phyloP scores from a whole-genome alignment of 2,113 vertebrate species.

The Pardalotus punctatus region DNA sequence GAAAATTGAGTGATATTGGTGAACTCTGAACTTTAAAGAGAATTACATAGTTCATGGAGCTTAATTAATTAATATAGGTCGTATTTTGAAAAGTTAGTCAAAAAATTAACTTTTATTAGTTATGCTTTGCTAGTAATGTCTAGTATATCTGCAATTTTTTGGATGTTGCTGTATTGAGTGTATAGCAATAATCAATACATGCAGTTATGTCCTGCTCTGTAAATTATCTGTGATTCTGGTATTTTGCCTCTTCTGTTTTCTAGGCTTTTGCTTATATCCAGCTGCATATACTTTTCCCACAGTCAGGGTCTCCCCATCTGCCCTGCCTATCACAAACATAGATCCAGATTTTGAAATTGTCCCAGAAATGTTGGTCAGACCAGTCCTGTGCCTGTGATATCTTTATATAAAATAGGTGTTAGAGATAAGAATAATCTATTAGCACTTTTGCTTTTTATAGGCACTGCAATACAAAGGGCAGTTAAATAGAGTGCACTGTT shows the following conservation, averaged over 20 bases:
- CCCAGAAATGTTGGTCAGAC: neutral
- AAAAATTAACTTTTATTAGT: neutral
- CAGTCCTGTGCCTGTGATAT: neutral
- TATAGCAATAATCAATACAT: neutral
- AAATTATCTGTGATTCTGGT: neutral
- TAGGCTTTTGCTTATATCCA: neutral
- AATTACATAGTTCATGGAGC: neutral
- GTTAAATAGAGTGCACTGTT: neutral
- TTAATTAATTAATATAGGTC: neutral
- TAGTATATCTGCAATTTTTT: neutral
- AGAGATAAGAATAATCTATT: neutral
- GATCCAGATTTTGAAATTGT: neutral
- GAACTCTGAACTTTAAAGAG: neutral
- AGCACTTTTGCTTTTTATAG: neutral
- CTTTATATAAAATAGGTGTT: neutral
- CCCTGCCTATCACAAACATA: neutral
- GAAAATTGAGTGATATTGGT: neutral
- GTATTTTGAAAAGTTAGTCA: neutral
- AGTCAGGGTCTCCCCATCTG: neutral
- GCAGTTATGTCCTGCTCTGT: neutral
- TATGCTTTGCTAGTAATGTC: neutral
- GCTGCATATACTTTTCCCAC: neutral
- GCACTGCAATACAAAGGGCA: neutral
- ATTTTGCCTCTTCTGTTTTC: neutral
- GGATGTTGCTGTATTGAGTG: neutral